phyloP scores from a whole-genome alignment of 92 coral and sea anemone genomes.

The Phenganax stokvisi region DNA sequence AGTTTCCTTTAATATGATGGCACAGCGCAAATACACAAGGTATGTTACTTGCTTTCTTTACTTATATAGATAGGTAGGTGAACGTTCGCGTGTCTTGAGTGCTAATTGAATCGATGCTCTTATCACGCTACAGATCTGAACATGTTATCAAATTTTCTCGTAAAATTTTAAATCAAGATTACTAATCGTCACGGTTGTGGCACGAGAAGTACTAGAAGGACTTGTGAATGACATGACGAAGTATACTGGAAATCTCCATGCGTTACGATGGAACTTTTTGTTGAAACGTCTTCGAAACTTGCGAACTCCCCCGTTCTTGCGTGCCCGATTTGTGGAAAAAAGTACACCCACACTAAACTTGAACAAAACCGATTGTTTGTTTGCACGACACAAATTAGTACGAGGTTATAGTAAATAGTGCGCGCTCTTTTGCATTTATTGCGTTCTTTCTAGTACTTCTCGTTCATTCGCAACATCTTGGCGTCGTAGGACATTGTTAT shows the following conservation, averaged over 20 bases:
- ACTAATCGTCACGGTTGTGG: background rate
- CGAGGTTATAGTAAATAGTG: too few species aligned
- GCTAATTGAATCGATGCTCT: slow-evolving; percentile 10
- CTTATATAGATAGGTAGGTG: background rate
- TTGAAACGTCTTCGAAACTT: too few species aligned
- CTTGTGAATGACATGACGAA: too few species aligned
- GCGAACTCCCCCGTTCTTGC: too few species aligned
- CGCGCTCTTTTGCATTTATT: background rate
- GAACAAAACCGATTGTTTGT: too few species aligned
- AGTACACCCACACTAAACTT: too few species aligned
- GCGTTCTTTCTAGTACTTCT: background rate
- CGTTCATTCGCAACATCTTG: background rate
- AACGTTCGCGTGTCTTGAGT: slow-evolving; percentile 2
- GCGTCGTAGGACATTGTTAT: background rate
- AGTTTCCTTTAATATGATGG: slow-evolving; percentile 2
- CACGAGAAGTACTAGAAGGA: too few species aligned
- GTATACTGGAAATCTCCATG: too few species aligned
- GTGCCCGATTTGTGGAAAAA: too few species aligned
- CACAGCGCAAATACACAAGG: background rate
- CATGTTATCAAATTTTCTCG: slow-evolving; percentile 15
- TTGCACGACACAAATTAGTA: too few species aligned
- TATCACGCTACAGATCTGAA: slow-evolving; percentile 1
- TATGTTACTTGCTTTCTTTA: background rate
- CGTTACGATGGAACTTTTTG: too few species aligned
- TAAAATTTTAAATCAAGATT: slow-evolving; percentile 1